Conservation (phyloP, 2,888 invertebrate genomes). For the Sicus ferrugineus region DNA sequence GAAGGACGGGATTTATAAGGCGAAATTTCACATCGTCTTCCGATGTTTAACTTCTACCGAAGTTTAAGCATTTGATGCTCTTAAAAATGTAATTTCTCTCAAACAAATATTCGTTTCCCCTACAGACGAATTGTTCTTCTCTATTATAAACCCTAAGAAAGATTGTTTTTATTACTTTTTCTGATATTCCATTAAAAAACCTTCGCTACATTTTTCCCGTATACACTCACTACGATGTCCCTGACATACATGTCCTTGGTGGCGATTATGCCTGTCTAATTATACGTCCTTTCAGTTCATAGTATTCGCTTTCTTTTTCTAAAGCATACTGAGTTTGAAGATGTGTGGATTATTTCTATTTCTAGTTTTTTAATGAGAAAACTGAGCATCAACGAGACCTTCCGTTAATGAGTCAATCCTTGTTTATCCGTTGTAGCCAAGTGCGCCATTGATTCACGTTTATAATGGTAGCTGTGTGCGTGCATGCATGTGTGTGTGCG, state of each 20-base stretch:
- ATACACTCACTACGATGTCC: no score
- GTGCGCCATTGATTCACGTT: background rate
- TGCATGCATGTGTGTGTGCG: slow-evolving; percentile 6
- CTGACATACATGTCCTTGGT: no score
- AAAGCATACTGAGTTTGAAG: slow-evolving; percentile 49
- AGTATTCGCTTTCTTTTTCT: background rate
- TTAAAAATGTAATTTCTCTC: background rate
- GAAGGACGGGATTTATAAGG: background rate
- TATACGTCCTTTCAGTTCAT: background rate
- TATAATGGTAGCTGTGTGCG: background rate
- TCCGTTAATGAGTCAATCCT: slow-evolving; percentile 11
- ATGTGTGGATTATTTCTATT: slow-evolving; percentile 60
- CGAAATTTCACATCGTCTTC: background rate
- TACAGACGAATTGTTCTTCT: no score
- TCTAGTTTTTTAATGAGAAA: slow-evolving; percentile 43
- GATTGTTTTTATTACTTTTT: no score
- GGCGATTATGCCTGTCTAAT: no score
- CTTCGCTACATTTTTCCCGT: no score
- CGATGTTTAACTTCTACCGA: background rate
- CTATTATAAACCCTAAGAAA: no score
- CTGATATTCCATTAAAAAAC: background rate
- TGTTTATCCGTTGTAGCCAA: background rate
- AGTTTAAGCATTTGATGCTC: no score
- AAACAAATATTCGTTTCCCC: no score
- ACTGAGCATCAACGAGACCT: background rate